Base-by-base conservation (phyloP, 2,113 vertebrate species). In the Guaruba guarouba region DNA sequence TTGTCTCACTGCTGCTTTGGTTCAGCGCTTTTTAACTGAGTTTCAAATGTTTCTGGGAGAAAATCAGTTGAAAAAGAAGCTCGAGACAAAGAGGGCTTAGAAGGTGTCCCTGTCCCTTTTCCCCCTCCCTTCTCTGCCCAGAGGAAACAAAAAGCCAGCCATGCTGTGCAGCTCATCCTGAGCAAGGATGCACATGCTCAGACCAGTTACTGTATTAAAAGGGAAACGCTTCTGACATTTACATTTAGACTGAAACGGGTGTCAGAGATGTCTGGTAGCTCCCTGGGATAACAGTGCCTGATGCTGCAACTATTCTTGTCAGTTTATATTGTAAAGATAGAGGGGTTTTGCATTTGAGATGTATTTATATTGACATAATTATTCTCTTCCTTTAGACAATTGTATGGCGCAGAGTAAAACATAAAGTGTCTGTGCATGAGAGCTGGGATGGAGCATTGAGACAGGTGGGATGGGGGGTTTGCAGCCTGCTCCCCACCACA, bases 291-390 rank as follows among this genome's bases (percentile, higher is more conserved):
- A 22, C 46, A 10, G 54, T 10, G 25, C 85, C 64, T 35, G 83
- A 23, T 59, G 71, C 28, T 46, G 54, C 85, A 83, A 44, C 18
- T 11, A 4, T 35, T 51, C 24, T 12, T 81, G 79, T 54, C 35
- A 1, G 15, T 46, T 17, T 49, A 11, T 17, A n/a, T 5, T 5
- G 39, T 8, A 19, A 84, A 93, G 79, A 55, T 66, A 73, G 90
- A 0, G 1, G n/a, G 37, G 87, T 92, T 94, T 92, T 78, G 51
- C 87, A 27, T 82, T 83, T 70, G 90, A 92, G 93, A 94, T 84
- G 62, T 93, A 94, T 97, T 96, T 94, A 41, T 78, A 37, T 85
- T 93, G 95, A 69, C 81, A 39, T 92, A 96, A 96, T 90, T 88
- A 96, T 88, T 94, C 80, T 75, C 59, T 88, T 81, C 49, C 69